phyloP scores from a whole-genome alignment of 2,888 invertebrate species.

The Isoperla grammatica region DNA sequence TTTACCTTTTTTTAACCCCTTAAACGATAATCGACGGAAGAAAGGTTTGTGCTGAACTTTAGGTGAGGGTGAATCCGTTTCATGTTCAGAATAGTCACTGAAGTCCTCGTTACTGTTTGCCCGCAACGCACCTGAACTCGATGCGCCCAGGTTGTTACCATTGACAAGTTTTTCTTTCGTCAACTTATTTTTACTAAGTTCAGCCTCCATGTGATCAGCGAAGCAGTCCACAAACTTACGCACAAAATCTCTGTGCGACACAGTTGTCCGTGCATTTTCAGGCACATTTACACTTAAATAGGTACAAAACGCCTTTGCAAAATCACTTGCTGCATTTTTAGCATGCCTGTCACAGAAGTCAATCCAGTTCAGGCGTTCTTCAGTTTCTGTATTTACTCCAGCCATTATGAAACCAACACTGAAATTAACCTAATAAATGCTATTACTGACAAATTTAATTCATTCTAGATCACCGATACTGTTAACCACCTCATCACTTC shows the following conservation, averaged over 20 bases:
- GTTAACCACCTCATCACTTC: not conserved
- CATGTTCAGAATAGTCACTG: constrained; percentile 66
- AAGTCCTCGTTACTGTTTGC: constrained; percentile 34
- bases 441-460: not conserved
- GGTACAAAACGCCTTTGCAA: constrained; percentile 78
- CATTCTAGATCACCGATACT: not conserved
- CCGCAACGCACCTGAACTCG: constrained; percentile 24
- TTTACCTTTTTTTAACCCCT: constrained; percentile 74
- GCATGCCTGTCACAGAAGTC: constrained; percentile 87
- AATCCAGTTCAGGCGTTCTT: constrained; percentile 51
- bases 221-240: constrained; percentile 80
- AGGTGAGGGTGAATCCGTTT: constrained; percentile 62
- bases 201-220: constrained; percentile 76
- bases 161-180: constrained; percentile 43
- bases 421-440: not conserved
- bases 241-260: constrained; percentile 72
- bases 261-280: constrained; percentile 58
- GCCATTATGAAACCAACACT: constrained; percentile 21
- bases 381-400: constrained; percentile 21
- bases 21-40: constrained; percentile 80
- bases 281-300: constrained; percentile 66
- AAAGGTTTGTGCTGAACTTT: constrained; percentile 79
- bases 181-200: constrained; percentile 49
- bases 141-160: constrained; percentile 37
- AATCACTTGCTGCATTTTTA: constrained; percentile 76